Conservation (phyloP, 1,140 invertebrate species). For the Drosophila subobscura region DNA sequence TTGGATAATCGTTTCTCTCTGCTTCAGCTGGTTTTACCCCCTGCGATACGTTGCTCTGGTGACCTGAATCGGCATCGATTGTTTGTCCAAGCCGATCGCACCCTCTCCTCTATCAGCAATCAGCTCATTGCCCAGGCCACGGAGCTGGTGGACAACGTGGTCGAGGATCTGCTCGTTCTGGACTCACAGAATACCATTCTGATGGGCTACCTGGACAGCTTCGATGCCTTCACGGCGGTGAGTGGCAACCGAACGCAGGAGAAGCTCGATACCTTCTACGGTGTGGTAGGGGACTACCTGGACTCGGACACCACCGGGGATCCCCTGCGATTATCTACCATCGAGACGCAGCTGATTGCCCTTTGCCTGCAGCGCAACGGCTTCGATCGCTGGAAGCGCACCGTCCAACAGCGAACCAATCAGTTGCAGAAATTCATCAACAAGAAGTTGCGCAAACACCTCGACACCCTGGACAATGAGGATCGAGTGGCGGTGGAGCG, state of each 20-base stretch:
- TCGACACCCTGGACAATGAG: constrained; percentile 54
- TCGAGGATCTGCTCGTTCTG: constrained; percentile 60
- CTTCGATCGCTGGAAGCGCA: constrained; percentile 71
- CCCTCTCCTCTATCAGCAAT: constrained; percentile 35
- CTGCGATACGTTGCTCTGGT: constrained; percentile 16
- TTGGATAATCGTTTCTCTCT: not conserved
- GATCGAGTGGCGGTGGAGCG: constrained; percentile 44
- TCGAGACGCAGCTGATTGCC: constrained; percentile 59
- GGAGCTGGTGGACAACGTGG: constrained; percentile 55
- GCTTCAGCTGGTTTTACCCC: constrained; percentile 1
- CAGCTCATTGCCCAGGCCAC: constrained; percentile 49
- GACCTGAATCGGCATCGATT: constrained; percentile 48
- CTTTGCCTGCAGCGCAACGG: constrained; percentile 64
- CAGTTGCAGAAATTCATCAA: constrained; percentile 54
- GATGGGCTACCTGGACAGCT: constrained; percentile 36
- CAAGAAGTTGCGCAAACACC: constrained; percentile 34
- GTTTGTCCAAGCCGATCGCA: constrained; percentile 54
- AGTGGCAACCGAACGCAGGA: constrained; percentile 33
- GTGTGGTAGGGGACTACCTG: constrained; percentile 42
- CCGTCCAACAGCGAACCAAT: constrained; percentile 42
- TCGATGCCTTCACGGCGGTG: constrained; percentile 41
- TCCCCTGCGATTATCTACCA: constrained; percentile 13
- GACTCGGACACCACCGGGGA: constrained; percentile 57
- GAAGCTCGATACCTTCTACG: constrained; percentile 48
- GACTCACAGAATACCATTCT: constrained; percentile 56